A percentile compares a stretch with the other conserved stretches of the same genome.
These are phyloP conservation scores for Lerema accius DNA, from an alignment of 1,140 invertebrate species.

Conservation along the genomic window DNA sequence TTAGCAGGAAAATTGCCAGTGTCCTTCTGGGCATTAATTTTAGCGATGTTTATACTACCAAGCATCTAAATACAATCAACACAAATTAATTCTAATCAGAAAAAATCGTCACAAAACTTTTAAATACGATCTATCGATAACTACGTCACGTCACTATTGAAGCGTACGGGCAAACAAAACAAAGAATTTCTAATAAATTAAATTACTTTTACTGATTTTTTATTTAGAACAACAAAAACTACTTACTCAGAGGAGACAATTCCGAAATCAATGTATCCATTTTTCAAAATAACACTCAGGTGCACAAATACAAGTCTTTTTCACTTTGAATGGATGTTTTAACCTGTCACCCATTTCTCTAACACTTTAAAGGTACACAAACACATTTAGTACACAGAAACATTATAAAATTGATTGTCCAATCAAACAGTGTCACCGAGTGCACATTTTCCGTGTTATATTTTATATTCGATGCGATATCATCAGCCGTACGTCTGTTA, in stretches of 20 bases:
- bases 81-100: too few species aligned
- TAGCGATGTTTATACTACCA: too few species aligned
- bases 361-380: constrained; percentile 52
- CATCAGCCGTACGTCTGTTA: constrained; percentile 41
- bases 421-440: constrained; percentile 40
- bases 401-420: constrained; percentile 36
- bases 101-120: too few species aligned
- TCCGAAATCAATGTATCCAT: constrained; percentile 72
- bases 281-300: constrained; percentile 43
- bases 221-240: constrained; percentile 32
- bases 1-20: too few species aligned
- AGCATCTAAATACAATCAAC: too few species aligned
- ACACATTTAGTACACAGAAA: constrained; percentile 42
- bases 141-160: constrained; percentile 22
- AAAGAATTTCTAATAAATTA: not conserved
- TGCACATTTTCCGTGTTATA: constrained; percentile 52
- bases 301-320: constrained; percentile 49
- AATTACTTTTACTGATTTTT: not conserved
- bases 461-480: constrained; percentile 40
- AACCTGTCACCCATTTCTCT: constrained; percentile 75
- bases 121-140: too few species aligned
- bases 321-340: constrained; percentile 72
- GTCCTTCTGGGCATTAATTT: too few species aligned
- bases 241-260: constrained; percentile 70
- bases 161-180: not conserved